Base-by-base conservation (phyloP, 2,888 invertebrate genomes). In the Siphonodentalium dalli region DNA sequence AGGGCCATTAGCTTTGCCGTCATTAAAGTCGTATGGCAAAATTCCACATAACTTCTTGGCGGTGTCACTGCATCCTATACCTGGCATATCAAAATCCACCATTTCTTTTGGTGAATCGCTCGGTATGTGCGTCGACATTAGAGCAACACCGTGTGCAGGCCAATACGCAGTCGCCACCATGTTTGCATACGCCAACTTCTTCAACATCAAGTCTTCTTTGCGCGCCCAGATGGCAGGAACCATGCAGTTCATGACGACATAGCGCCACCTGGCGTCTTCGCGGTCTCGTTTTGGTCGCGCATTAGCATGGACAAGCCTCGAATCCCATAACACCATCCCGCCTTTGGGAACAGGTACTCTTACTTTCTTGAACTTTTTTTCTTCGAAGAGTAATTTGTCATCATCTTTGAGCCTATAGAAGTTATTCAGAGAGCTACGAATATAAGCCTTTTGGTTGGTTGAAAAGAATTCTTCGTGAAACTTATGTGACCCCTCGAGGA, bases 261-360 rank as follows among this genome's bases (percentile, higher is more conserved):
- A 75, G 18, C 75, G 63, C 75, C 76, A 76, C 42, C 73, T 55
- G 28, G 47, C 23, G 21, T 42, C 28, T 9, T 33, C 29, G 5
- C 69, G 56, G 2, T 58, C 64, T 35, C 49, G 18, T n/a, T 46
- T 13, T 2, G 77, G 75, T 27, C 71, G 54, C 2, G 73, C 73
- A 40, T 75, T 75, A 0, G 74, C 75, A 42, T 77, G 75, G 26
- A 76, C 57, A 9, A 72, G 63, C 40, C 77, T 54, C 1, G 77
- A 72, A 49, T 77, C 77, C 75, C 77, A 77, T 15, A 77, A 49
- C 3, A 73, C 65, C 61, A 77, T 66, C 9, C 74, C 75, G 1
- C 77, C 77, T 57, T 69, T 70, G 3, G 72, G 71, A 15, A 71
- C 72, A 5, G 74, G 55, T 20, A 76, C 59, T 20, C 75, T 54